These are phyloP conservation scores for Isaurus tuberculatus DNA, from an alignment of 92 coral and sea anemone genomes.

Conservation along the genomic window DNA sequence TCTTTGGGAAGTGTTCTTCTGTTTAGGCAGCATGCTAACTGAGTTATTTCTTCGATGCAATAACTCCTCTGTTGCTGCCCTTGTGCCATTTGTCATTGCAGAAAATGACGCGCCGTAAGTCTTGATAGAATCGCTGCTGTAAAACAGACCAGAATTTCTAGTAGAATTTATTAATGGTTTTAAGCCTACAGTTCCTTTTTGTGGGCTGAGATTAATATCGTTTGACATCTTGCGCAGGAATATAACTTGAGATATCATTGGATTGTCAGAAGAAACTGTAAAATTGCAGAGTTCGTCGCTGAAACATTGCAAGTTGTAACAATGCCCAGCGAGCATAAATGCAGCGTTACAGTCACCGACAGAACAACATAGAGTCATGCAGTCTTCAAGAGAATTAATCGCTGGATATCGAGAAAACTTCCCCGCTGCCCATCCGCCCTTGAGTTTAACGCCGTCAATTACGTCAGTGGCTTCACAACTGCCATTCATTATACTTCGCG, in stretches of 20 bases:
- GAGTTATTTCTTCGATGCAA: not conserved
- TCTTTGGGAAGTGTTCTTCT: not conserved
- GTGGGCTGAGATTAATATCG: not conserved
- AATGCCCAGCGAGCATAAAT: slow-evolving; percentile 68
- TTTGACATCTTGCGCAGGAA: slow-evolving; percentile 48
- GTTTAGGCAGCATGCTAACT: not conserved
- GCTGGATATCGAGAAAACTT: slow-evolving; percentile 80
- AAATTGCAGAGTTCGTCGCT: slow-evolving; percentile 73
- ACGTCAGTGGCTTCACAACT: slow-evolving; percentile 69
- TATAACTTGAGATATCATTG: slow-evolving; percentile 73
- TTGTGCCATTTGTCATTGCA: not conserved
- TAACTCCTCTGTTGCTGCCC: not conserved
- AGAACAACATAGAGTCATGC: slow-evolving; percentile 82
- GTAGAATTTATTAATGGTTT: not conserved
- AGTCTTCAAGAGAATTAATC: slow-evolving; percentile 61
- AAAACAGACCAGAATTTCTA: not conserved
- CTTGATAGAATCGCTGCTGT: not conserved
- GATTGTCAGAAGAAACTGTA: slow-evolving; percentile 52
- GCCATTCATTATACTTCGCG: slow-evolving; percentile 53
- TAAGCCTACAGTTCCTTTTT: not conserved
- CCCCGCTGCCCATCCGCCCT: slow-evolving; percentile 92
- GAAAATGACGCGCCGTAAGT: not conserved
- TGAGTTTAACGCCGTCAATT: slow-evolving; percentile 77
- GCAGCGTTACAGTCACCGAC: slow-evolving; percentile 82
- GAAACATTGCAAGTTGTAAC: slow-evolving; percentile 86